Evolutionary conservation across 1,140 invertebrate genomes (phyloP).

Genomic region (Brachionus angularis): DNA sequence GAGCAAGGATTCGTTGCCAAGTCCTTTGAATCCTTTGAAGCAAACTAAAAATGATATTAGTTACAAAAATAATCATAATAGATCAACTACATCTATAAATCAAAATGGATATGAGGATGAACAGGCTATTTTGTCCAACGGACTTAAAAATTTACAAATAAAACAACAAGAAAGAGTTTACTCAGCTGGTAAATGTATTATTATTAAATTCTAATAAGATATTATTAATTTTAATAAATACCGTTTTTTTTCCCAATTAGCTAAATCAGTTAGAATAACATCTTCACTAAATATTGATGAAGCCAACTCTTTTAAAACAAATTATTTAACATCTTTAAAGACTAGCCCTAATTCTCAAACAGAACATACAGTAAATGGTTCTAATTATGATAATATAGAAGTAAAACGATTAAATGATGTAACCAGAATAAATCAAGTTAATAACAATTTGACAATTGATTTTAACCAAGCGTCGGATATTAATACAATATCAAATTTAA

Average conservation of each 20-base stretch:
- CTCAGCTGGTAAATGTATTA: constrained; percentile 3
- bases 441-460: too few relatives aligned
- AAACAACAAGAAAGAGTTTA: constrained; percentile 32
- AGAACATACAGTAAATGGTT: not conserved
- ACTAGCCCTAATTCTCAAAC: too few relatives aligned
- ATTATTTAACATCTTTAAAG: too few relatives aligned
- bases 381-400: not conserved
- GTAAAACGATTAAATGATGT: too few relatives aligned
- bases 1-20: constrained; percentile 8
- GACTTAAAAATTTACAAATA: constrained; percentile 23
- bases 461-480: too few relatives aligned
- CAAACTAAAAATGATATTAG: constrained; percentile 1
- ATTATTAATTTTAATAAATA: too few relatives aligned
- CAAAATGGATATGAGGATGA: constrained; percentile 16
- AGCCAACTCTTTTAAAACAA: not conserved
- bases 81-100: constrained; percentile 7
- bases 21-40: not conserved
- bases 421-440: too few relatives aligned
- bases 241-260: not conserved
- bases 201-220: too few relatives aligned
- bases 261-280: not conserved
- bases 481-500: too few relatives aligned
- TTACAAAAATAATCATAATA: constrained; percentile 3
- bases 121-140: not conserved
- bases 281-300: not conserved